These are phyloP conservation scores for Stomatorhinus ivindoensis DNA, from an alignment of 2,113 vertebrate genomes.

Conservation along the genomic window DNA sequence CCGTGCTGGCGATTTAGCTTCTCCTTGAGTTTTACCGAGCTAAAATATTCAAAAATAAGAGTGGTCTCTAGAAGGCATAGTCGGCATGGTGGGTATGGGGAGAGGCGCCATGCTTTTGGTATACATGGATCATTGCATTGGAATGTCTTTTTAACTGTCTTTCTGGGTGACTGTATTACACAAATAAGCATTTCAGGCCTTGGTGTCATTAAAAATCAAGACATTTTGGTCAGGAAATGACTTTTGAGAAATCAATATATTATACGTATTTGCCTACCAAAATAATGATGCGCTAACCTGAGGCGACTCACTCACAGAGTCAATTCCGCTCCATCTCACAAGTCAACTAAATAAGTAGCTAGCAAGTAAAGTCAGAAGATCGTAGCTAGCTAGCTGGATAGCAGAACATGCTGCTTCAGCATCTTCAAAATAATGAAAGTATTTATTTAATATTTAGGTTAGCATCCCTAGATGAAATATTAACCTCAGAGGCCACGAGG, in stretches of 20 bases:
- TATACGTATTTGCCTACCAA: background rate
- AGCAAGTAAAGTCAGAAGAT: background rate
- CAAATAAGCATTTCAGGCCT: background rate
- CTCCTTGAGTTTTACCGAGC: background rate
- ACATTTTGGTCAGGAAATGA: background rate
- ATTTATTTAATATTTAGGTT: background rate
- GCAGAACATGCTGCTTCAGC: background rate
- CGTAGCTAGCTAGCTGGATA: background rate
- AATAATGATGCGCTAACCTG: background rate
- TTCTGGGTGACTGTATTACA: background rate
- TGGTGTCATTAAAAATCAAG: background rate
- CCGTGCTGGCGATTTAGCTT: background rate
- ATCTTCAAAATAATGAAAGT: background rate
- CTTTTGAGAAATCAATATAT: background rate
- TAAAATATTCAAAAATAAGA: background rate
- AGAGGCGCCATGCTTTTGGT: background rate
- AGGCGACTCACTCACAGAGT: background rate
- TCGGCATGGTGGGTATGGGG: background rate
- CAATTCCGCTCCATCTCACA: background rate
- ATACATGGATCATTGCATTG: background rate
- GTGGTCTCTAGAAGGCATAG: background rate
- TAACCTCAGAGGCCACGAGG: background rate
- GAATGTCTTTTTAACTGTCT: background rate
- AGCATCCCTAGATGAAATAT: background rate
- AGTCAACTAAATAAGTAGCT: background rate